These are phyloP conservation scores for Hylia prasina DNA, from an alignment of 2,113 vertebrate genomes.

Conservation along the genomic window DNA sequence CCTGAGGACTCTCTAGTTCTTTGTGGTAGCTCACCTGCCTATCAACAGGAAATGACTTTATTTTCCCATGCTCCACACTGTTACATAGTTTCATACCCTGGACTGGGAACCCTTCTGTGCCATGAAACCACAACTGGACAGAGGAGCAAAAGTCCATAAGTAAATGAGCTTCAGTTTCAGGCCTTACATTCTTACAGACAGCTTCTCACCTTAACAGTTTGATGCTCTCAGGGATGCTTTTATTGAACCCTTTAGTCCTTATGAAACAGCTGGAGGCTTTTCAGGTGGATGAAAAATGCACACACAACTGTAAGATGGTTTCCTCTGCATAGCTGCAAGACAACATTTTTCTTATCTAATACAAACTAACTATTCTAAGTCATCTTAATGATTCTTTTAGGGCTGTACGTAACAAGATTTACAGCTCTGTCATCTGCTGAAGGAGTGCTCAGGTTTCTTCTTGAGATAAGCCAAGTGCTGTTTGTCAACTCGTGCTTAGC, in stretches of 20 bases:
- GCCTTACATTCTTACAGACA: neutral
- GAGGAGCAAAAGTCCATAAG: neutral
- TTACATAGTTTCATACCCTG: neutral
- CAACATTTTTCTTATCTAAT: neutral
- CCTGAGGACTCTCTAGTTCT: neutral
- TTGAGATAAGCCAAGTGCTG: neutral
- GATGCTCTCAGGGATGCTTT: neutral
- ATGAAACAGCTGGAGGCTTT: neutral
- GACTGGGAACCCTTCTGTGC: neutral
- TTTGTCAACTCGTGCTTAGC: neutral
- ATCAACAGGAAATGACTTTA: neutral
- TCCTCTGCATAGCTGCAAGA: neutral
- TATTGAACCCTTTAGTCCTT: neutral
- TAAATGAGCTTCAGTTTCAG: neutral
- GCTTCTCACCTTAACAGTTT: neutral
- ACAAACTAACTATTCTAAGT: neutral
- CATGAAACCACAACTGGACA: neutral
- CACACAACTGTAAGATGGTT: neutral
- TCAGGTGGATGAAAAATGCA: neutral
- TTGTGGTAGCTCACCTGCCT: neutral
- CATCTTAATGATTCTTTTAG: neutral
- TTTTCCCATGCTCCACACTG: neutral
- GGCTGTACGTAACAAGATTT: neutral
- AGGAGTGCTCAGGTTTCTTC: slow-evolving; percentile 3
- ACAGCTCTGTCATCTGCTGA: slow-evolving; percentile 17